phyloP scores from a whole-genome alignment of 2,797 vertebrate genomes.

The Tenualosa ilisha region DNA sequence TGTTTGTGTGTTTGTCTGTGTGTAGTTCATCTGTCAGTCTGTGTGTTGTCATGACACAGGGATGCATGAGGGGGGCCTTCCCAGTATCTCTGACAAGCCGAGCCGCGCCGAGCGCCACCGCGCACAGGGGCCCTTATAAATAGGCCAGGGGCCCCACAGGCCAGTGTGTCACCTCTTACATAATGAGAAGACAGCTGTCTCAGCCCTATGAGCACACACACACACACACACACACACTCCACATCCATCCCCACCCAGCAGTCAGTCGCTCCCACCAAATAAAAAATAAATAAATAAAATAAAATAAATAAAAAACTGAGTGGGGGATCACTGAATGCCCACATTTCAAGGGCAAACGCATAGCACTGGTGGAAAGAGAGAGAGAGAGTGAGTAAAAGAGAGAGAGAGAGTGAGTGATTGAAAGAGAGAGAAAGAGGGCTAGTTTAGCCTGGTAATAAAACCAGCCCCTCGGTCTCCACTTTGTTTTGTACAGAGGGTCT shows the following conservation, averaged over 20 bases:
- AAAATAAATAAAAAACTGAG: not conserved
- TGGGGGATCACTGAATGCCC: not conserved
- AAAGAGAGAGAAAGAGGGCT: too few species aligned
- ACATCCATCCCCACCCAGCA: not conserved
- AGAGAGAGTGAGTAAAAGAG: not conserved
- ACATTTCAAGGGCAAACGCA: conserved; percentile 12
- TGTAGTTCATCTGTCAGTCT: conserved; percentile 28
- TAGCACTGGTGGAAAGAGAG: not conserved
- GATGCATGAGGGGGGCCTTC: not conserved
- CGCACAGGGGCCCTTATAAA: conserved; percentile 39
- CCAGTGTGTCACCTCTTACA: conserved; percentile 50
- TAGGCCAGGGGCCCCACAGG: conserved; percentile 57
- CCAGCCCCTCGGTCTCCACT: too few species aligned
- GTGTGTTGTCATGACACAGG: conserved; percentile 15
- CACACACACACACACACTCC: not conserved
- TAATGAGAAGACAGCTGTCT: conserved; percentile 57
- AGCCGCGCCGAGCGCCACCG: conserved; percentile 14
- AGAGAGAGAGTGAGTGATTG: not conserved
- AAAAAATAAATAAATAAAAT: not conserved
- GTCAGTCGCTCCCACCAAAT: conserved; percentile 3
- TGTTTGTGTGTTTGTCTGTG: conserved; percentile 31
- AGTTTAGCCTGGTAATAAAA: too few species aligned
- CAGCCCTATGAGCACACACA: conserved; percentile 24
- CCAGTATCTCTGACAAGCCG: not conserved
- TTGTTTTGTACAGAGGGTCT: too few species aligned